A percentile compares a stretch with the other conserved stretches of the same genome.
Evolutionary conservation across 2,113 vertebrate species (phyloP).

Genomic region (Chelonoidis abingdonii): DNA sequence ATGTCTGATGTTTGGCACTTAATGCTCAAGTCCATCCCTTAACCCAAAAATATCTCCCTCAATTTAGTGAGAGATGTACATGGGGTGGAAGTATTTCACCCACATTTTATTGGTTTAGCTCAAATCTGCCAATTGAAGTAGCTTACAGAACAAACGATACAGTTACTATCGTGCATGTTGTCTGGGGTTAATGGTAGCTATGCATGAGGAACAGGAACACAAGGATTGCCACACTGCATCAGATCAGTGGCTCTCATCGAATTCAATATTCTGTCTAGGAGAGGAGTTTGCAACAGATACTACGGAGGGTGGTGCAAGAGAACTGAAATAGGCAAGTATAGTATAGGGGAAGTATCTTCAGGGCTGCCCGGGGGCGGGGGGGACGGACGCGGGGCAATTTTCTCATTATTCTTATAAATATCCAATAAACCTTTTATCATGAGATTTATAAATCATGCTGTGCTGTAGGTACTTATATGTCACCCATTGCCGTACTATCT

Average conservation of each 20-base stretch:
- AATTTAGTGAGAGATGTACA: neutral
- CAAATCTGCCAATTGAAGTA: neutral
- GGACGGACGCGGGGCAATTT: too few species aligned
- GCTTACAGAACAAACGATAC: neutral
- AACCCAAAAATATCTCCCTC: neutral
- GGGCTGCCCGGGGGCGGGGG: too few species aligned
- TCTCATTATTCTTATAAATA: neutral
- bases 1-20: neutral
- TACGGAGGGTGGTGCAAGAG: neutral
- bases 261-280: accelerated
- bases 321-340: neutral
- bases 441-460: neutral
- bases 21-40: neutral
- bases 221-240: neutral
- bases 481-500: neutral
- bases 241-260: neutral
- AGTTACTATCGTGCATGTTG: neutral
- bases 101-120: neutral
- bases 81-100: neutral
- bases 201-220: neutral
- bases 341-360: accelerated
- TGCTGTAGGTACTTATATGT: neutral
- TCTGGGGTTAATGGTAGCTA: neutral
- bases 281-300: neutral
- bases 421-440: neutral